These are phyloP conservation scores for Diachasma alloeum DNA, from an alignment of 1,140 invertebrate species.

Conservation along the genomic window DNA sequence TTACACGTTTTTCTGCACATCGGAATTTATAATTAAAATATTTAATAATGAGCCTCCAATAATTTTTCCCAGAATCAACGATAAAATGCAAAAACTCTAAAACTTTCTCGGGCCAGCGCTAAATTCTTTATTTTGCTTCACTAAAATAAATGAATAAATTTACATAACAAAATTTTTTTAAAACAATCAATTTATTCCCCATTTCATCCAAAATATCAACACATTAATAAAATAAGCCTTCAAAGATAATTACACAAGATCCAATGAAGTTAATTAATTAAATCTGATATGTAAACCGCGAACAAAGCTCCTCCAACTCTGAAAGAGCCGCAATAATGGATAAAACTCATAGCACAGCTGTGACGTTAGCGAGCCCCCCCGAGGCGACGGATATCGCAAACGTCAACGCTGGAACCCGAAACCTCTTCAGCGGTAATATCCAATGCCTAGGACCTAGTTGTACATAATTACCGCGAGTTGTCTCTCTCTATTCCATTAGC, in stretches of 20 bases:
- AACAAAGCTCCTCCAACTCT: neutral
- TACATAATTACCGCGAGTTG: neutral
- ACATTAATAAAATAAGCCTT: neutral
- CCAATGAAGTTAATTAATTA: neutral
- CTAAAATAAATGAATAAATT: no score
- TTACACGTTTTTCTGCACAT: no score
- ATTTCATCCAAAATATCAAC: no score
- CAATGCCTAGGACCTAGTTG: neutral
- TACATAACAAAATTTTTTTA: no score
- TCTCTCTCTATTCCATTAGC: neutral
- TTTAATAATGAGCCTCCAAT: no score
- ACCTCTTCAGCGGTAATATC: neutral
- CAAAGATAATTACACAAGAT: neutral
- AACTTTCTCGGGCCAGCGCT: no score
- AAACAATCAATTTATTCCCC: no score
- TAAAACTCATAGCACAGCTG: neutral
- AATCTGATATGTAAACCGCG: neutral
- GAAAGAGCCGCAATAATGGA: neutral
- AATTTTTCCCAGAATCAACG: no score
- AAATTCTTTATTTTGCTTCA: no score
- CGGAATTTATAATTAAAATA: no score
- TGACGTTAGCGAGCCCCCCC: neutral
- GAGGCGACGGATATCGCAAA: conserved; percentile 4
- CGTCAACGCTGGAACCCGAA: neutral
- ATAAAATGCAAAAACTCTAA: no score